Conservation (phyloP, 2,113 vertebrate genomes). For the Anas platyrhynchos region DNA sequence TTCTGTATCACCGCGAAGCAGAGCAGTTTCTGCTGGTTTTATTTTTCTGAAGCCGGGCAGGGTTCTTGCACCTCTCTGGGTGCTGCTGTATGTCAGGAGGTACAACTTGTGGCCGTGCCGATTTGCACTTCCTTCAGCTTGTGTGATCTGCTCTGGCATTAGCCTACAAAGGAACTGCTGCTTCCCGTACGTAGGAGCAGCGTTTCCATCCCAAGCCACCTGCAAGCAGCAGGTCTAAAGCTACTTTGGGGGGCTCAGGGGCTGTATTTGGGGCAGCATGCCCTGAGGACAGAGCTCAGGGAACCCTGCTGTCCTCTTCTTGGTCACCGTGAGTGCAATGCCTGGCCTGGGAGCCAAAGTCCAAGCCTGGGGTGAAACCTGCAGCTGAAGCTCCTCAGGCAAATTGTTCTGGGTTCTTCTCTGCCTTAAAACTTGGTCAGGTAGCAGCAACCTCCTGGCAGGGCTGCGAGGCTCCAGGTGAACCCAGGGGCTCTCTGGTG, state of each 20-base stretch:
- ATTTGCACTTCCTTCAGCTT: background rate
- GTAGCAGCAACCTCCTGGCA: background rate
- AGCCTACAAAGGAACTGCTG: background rate
- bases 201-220: background rate
- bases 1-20: no score
- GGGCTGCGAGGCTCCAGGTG: background rate
- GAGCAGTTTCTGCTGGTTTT: background rate
- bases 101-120: background rate
- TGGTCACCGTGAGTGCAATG: background rate
- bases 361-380: background rate
- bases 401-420: background rate
- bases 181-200: background rate
- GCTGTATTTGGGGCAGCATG: background rate
- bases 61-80: background rate
- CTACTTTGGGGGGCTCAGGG: background rate
- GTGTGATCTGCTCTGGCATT: background rate
- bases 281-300: background rate
- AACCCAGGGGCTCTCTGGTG: accelerated
- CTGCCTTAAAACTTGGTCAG: background rate
- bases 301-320: background rate
- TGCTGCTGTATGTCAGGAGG: background rate
- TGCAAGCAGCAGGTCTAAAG: background rate
- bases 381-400: background rate
- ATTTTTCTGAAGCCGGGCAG: background rate
- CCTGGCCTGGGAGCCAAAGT: background rate